Percentiles rank a stretch among this genome's conserved stretches.
Evolutionary conservation across 1,140 invertebrate genomes (phyloP).

Genomic region (Procambarus clarkii): DNA sequence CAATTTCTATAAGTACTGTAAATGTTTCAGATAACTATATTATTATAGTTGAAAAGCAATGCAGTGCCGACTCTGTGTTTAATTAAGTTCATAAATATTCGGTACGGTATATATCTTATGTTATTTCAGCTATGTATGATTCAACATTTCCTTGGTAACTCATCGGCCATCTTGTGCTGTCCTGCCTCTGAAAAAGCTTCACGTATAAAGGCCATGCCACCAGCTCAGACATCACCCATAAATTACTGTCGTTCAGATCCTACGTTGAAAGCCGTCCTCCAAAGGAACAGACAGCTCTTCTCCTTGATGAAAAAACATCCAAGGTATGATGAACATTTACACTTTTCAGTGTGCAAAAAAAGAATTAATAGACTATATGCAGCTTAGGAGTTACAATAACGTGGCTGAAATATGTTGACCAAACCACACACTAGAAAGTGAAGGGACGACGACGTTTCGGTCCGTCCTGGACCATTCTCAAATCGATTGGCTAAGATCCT

Average conservation of each 20-base stretch:
- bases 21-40: too few species aligned
- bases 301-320: conserved; percentile 56
- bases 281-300: conserved; percentile 52
- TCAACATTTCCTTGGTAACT: conserved; percentile 55
- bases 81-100: neutral
- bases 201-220: conserved; percentile 23
- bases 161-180: conserved; percentile 64
- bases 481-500: too few species aligned
- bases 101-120: neutral
- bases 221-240: conserved; percentile 48
- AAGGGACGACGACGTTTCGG: too few species aligned
- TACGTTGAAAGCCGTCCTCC: conserved; percentile 54
- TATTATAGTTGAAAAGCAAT: too few species aligned
- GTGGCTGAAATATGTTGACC: too few species aligned
- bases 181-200: neutral
- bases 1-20: too few species aligned
- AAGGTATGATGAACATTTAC: conserved; percentile 38
- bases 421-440: too few species aligned
- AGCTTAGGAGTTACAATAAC: too few species aligned
- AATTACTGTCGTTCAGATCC: conserved; percentile 62
- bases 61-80: too few species aligned
- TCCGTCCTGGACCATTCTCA: too few species aligned
- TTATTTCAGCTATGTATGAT: conserved; percentile 69
- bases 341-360: too few species aligned
- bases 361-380: too few species aligned